These are phyloP conservation scores for Petrophora chlorosata DNA, from an alignment of 2,888 invertebrate genomes.

Conservation along the genomic window DNA sequence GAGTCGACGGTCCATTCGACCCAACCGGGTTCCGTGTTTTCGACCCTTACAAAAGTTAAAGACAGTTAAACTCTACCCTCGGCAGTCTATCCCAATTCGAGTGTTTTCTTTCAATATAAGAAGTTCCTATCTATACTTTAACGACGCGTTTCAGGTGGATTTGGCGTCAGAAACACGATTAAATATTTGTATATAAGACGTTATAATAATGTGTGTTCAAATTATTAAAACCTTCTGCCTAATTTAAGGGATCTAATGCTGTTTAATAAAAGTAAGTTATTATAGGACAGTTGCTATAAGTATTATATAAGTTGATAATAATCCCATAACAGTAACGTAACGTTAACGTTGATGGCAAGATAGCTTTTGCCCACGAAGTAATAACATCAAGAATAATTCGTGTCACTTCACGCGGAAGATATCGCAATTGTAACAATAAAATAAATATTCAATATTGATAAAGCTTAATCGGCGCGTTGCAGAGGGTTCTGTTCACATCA, in stretches of 20 bases:
- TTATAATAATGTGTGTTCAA: background rate
- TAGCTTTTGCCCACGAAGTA: no score
- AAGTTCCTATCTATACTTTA: slow-evolving; percentile 9
- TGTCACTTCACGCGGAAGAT: no score
- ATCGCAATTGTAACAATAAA: no score
- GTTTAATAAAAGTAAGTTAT: background rate
- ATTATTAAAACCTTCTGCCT: background rate
- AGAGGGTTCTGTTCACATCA: no score
- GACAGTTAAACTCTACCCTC: slow-evolving; percentile 45
- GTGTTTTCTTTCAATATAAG: slow-evolving; percentile 43
- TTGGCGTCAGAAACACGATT: background rate
- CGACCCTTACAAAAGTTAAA: slow-evolving; percentile 50
- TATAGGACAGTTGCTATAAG: background rate
- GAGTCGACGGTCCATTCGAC: slow-evolving; percentile 43
- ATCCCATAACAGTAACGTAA: no score
- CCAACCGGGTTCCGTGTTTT: slow-evolving; percentile 39
- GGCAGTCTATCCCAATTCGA: slow-evolving; percentile 38
- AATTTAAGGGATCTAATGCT: background rate
- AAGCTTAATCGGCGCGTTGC: no score
- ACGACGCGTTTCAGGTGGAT: slow-evolving; percentile 6
- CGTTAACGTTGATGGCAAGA: no score
- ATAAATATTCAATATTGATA: no score
- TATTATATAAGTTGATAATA: no score
- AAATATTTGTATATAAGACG: background rate
- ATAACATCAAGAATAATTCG: no score